These are phyloP conservation scores for fruit fly (Drosophila melanogaster) DNA, from an alignment of 1,140 invertebrate species.

Conservation along the genomic window Release_6_plus_ISO1_MT NT_033779.5:734501-735000, in stretches of 20 bases:
- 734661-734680: conserved; percentile 13
- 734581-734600: conserved; percentile 37
- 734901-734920: conserved; percentile 71
- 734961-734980: conserved; percentile 29
- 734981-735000: conserved; percentile 19
- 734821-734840: conserved; percentile 5
- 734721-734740: conserved; percentile 52
- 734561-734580: conserved; percentile 75
- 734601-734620: conserved; percentile 3
- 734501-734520: conserved; percentile 73
- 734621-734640: conserved; percentile 4
- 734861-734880: conserved; percentile 61
- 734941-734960: conserved; percentile 30
- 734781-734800: conserved; percentile 74
- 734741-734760: conserved; percentile 67
- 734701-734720: conserved; percentile 33
- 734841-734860: background rate
- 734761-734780: conserved; percentile 69
- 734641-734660: background rate
- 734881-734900: conserved; percentile 39
- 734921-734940: conserved; percentile 71
- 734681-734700: conserved; percentile 19
- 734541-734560: conserved; percentile 80
- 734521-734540: conserved; percentile 80
- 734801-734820: conserved; percentile 49